Evolutionary conservation across 1,140 invertebrate genomes (phyloP), one percentile per base, ranked within the genome.

Genomic region (Ditylenchus dipsaci): DNA sequence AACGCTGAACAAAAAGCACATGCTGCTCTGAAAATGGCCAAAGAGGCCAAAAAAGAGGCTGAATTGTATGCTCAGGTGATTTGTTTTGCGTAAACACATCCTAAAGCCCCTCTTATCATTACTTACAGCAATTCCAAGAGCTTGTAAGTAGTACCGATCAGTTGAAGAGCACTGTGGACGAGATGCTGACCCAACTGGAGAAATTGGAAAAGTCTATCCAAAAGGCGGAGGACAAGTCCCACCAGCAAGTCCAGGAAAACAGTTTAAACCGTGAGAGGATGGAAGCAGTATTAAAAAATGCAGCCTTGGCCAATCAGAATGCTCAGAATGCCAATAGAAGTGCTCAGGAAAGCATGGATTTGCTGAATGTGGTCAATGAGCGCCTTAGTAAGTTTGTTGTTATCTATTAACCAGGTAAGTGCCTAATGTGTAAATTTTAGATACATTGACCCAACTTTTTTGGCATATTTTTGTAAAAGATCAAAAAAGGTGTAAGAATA

Each of bases 291-390:
- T 15, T 29, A n/a, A 3, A 19, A n/a, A 65, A 38, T 23, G 43
- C 62, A 5, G 43, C n/a, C 19, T 63, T 59, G 19, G 63, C 63
- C 21, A n/a, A 19, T 15, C 43, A 65, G n/a, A 65, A 26, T 29
- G 63, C n/a, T 19, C 63, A 63, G 13, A 26, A 65, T 23, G 63
- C 43, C 17, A 67, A 65, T n/a, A 45, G n/a, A 60, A 67, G n/a
- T 23, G 63, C 45, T 42, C 19, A 67, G 38, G 63, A 38, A 43
- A 17, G 43, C 26, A 29, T 27, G 8, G 45, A 60, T 9, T 21
- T 67, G 49, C 23, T 63, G 49, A 45, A 33, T 30, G 42, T 43
- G 30, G n/a, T 67, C 17, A 21, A 38, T 21, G 29, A 63, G 13
- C 29, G 43, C 68, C 47, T 67, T 19, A 43, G 66, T 67, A 67